Evolutionary conservation across 2,113 vertebrate genomes (phyloP).

Genomic region (Microcebus jonahi): DNA sequence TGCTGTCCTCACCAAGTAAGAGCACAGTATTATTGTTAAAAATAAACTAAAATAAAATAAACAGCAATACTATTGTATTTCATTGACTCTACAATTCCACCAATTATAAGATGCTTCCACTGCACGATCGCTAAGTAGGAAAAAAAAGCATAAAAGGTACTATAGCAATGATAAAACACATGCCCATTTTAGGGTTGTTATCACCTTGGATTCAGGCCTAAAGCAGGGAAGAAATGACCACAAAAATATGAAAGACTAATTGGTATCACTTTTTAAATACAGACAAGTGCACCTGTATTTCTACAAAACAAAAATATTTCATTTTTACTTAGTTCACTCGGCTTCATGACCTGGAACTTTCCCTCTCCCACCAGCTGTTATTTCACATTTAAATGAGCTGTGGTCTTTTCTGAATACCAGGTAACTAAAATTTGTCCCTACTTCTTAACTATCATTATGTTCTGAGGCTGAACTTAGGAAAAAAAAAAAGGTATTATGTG

Average conservation of each 20-base stretch:
- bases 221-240: neutral
- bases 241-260: neutral
- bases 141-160: neutral
- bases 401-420: neutral
- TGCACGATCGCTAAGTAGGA: neutral
- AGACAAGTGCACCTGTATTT: neutral
- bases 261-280: neutral
- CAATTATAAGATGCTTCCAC: neutral
- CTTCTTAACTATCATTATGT: neutral
- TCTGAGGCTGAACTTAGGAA: neutral
- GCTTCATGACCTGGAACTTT: neutral
- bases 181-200: neutral
- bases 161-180: neutral
- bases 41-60: neutral
- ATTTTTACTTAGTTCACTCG: neutral
- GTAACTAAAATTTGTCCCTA: neutral
- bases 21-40: neutral
- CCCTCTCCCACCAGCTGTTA: neutral
- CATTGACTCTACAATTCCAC: neutral
- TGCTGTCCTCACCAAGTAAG: neutral
- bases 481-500: neutral
- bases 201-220: neutral
- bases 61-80: neutral
- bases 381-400: constrained; percentile 10
- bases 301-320: neutral